Evolutionary conservation across 2,113 vertebrate species (phyloP), one percentile per base, ranked within the genome.

Genomic region (Brachypteracias leptosomus): DNA sequence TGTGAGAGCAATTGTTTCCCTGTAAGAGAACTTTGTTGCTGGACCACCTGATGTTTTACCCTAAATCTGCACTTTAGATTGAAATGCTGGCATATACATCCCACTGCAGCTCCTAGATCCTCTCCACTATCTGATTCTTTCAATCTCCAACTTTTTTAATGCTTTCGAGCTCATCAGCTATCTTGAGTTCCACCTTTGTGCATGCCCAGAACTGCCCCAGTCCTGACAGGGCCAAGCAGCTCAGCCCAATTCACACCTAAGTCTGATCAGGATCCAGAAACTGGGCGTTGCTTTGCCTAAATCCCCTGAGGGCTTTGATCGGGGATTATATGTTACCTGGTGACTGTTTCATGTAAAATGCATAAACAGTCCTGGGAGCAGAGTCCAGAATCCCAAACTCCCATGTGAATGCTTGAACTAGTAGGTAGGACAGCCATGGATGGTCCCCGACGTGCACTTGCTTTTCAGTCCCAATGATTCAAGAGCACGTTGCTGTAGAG

Each of bases 151-250:
- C 13, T 47, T 46, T 59, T 95, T 47, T 20, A 78, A 78, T 55
- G 74, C 55, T 80, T 81, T 25, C 52, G 83, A 55, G 67, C 55
- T 80, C 82, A 79, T 44, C 83, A 90, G 68, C 52, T 85, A 85
- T 75, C 73, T 26, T 25, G 38, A 90, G 86, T 85, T 89, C 33
- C 89, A 87, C 91, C 84, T 87, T n/a, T 4, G 0, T 90, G 87
- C 94, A 54, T 95, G 94, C 91, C 95, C 91, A 95, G 95, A 97
- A 35, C 94, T 94, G 96, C 91, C 89, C 73, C 33, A 89, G 84
- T 67, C 91, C 93, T 92, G 91, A 49, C 91, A 89, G 80, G 94
- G 87, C 93, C 89, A 54, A 95, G 89, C 89, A 85, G 89, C 89
- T 95, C 86, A 93, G 84, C 94, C 87, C 89, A 52, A 49, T 42